Evolutionary conservation across 2,888 invertebrate species (phyloP), one percentile per base, ranked within the genome.

Genomic region (Euplagia quadripunctaria): DNA sequence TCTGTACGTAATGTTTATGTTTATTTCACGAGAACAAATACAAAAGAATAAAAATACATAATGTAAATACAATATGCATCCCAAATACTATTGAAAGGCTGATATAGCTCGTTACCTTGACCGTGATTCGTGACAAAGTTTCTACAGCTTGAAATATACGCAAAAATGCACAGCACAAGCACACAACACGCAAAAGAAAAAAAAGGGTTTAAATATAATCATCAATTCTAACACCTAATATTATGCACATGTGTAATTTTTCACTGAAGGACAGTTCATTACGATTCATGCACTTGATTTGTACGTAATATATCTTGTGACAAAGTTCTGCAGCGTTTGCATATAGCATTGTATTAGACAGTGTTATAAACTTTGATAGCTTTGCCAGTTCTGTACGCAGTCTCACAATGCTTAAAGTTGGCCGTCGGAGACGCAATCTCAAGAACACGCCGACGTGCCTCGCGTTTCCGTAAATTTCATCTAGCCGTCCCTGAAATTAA

Each of bases 321-420:
- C 83, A 80, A 89, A 89, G 85, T 90, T 88, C 70, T 68, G 17
- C 78, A 81, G 81, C 85, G 83, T 90, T 89, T 89, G 88, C 90
- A 88, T 89, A 85, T 83, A 88, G 88, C 86, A 88, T 90, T 91
- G 91, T 90, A 89, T 89, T 87, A 91, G 90, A 89, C 87, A 86
- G 85, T 84, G 89, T 91, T 92, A 90, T 88, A 90, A 92, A 93
- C 86, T 93, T 92, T 91, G 92, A 91, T 93, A 90, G 91, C 90
- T 90, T 91, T 86, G 85, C 88, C 82, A 81, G 88, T 86, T 87
- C 85, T 75, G 80, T 82, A 90, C 87, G 88, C 86, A 89, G 86
- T 80, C 78, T 75, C 82, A 74, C 84, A 80, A 77, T 85, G 85
- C 84, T 85, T 79, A 82, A 84, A 84, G 82, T 81, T 85, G 81